Evolutionary conservation across 2,888 invertebrate genomes (phyloP), one percentile per base, ranked within the genome.

Genomic region (Acrobasis consociella): DNA sequence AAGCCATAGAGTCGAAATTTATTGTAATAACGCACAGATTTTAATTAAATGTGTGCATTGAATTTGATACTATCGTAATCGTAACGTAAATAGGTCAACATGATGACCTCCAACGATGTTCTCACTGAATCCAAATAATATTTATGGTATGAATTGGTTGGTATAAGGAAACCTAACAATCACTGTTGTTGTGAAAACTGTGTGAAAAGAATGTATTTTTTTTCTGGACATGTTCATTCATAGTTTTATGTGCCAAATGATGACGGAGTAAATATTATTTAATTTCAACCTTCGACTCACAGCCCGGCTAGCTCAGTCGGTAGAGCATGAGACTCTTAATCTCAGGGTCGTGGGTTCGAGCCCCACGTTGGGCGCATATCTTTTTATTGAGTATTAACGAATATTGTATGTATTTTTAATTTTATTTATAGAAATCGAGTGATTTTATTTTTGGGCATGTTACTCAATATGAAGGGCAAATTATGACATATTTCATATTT

Each of bases 291-390:
- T 1, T 0, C 0, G 0, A 0, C 0, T 5, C 42, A 17, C 51
- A 78, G 92, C 93, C 93, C 92, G 92, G 93, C 91, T 93, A 93
- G 93, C 93, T 93, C 93, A 93, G 93, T 93, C 93, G 91, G 90
- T 89, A 91, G 91, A 91, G 91, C 91, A 92, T 93, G 93, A 93
- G 93, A 93, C 93, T 94, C 93, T 93, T 93, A 93, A 93, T 93
- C 93, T 93, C 93, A 93, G 93, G 93, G 93, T 93, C 93, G 93
- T 93, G 93, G 93, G 93, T 93, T 93, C 93, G 93, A 93, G 93
- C 93, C 93, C 93, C 93, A 93, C 93, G 93, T 93, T 93, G 93
- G 93, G 93, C 93, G 93, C 67, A 52, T 56, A 62, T 75, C 74
- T 79, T 77, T 63, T 60, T 37, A 9, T 38, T 49, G 37, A 1